A percentile compares a stretch with the other conserved stretches of the same genome.
Conservation (phyloP, 2,113 vertebrate genomes). For the Marmota monax region DNA sequence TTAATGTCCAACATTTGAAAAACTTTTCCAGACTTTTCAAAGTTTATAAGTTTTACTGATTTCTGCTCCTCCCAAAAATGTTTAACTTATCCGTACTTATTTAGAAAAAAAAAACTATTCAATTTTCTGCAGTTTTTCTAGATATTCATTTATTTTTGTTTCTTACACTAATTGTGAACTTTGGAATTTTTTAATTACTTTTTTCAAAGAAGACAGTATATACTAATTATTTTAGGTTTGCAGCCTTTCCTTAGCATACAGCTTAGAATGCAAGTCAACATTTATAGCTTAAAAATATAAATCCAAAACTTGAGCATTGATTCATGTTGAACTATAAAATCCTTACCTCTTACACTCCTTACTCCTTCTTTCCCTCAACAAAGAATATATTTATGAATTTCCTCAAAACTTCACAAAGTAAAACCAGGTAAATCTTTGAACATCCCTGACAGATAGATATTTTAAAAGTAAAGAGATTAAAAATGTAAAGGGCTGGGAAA, state of each 20-base stretch:
- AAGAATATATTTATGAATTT: slow-evolving; percentile 32
- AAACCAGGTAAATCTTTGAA: slow-evolving; percentile 47
- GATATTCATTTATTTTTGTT: neutral
- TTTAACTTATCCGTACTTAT: slow-evolving; percentile 19
- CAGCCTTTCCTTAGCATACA: slow-evolving; percentile 4
- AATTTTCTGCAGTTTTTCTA: slow-evolving; percentile 50
- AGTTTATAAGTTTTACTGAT: neutral
- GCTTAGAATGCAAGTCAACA: slow-evolving; percentile 34
- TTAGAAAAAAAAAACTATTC: neutral
- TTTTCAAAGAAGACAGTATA: slow-evolving; percentile 24
- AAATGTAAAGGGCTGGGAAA: neutral
- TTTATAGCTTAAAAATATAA: slow-evolving; percentile 58
- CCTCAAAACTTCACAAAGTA: slow-evolving; percentile 35
- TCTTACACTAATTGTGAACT: slow-evolving; percentile 5
- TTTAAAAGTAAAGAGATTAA: slow-evolving; percentile 47
- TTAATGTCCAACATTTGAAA: slow-evolving; percentile 38
- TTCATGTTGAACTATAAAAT: slow-evolving; percentile 25
- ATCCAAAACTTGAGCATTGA: neutral
- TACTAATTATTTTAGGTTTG: neutral
- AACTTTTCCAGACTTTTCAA: slow-evolving; percentile 44
- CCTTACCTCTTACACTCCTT: neutral
- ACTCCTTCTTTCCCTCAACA: slow-evolving; percentile 11
- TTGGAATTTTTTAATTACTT: neutral
- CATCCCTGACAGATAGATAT: neutral
- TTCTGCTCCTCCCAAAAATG: slow-evolving; percentile 31